Evolutionary conservation across 2,113 vertebrate genomes (phyloP).

Genomic region (Melanostigma gelatinosum): DNA sequence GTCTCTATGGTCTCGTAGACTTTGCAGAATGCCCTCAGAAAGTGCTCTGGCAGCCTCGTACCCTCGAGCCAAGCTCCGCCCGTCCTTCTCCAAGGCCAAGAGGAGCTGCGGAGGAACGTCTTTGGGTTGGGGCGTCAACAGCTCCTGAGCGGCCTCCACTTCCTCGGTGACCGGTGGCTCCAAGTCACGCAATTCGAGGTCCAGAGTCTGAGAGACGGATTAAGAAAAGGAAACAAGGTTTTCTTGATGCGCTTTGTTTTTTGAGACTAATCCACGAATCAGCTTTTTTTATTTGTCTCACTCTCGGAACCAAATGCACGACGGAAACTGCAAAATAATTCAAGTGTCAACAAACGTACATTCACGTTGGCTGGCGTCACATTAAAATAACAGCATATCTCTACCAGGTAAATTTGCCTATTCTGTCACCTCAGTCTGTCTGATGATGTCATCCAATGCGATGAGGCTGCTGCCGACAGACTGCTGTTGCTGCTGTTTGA

Average conservation of each 20-base stretch:
- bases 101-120: constrained; percentile 92
- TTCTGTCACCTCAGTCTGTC: constrained; percentile 87
- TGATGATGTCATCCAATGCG: constrained; percentile 84
- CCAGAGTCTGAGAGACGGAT: constrained; percentile 83
- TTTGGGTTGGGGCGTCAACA: constrained; percentile 81
- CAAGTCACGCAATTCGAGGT: constrained; percentile 88
- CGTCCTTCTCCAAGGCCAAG: constrained; percentile 92
- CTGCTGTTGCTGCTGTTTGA: constrained; percentile 87
- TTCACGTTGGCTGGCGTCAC: neutral
- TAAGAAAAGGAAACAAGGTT: constrained; percentile 24
- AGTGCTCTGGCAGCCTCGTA: constrained; percentile 83
- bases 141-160: constrained; percentile 82
- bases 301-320: neutral
- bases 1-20: constrained; percentile 81
- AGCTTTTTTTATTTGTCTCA: constrained; percentile 2
- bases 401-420: neutral
- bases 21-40: constrained; percentile 82
- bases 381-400: neutral
- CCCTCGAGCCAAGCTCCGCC: constrained; percentile 89
- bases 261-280: constrained; percentile 39
- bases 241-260: constrained; percentile 17
- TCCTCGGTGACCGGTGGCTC: constrained; percentile 85
- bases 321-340: neutral
- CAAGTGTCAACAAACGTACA: rapidly evolving
- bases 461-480: constrained; percentile 79